Evolutionary conservation across 2,888 invertebrate genomes (phyloP).

Genomic region (Caenorhabditis becei): DNA sequence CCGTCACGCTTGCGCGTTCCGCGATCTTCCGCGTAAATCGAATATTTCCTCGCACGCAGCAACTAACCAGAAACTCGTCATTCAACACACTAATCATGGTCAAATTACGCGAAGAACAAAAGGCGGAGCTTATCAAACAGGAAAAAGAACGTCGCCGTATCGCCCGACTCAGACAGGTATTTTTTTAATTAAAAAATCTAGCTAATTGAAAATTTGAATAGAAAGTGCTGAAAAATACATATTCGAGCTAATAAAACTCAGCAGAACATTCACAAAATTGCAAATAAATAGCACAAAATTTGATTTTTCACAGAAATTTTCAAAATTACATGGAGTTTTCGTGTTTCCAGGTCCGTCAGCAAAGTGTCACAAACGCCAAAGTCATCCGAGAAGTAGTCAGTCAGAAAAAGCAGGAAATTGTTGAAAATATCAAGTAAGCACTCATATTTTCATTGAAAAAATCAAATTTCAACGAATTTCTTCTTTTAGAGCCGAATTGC

Average conservation of each 20-base stretch:
- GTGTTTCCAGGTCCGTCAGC: constrained; percentile 53
- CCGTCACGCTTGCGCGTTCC: neutral
- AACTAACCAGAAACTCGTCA: constrained; percentile 5
- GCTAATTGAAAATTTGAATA: too few species aligned
- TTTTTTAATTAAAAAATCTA: constrained; percentile 12
- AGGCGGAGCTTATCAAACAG: constrained; percentile 50
- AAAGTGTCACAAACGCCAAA: constrained; percentile 32
- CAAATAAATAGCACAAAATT: too few species aligned
- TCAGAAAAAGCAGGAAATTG: constrained; percentile 35
- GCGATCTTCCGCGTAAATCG: constrained; percentile 3
- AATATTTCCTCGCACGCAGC: neutral
- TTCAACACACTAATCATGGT: constrained; percentile 16
- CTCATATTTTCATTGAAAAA: neutral
- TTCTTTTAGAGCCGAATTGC: constrained; percentile 29
- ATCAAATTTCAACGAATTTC: neutral
- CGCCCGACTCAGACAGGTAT: constrained; percentile 62
- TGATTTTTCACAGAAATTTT: too few species aligned
- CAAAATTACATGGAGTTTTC: too few species aligned
- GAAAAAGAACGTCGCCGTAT: constrained; percentile 62
- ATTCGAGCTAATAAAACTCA: too few species aligned
- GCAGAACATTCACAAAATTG: too few species aligned
- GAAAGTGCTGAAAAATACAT: neutral
- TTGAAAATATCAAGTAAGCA: constrained; percentile 37
- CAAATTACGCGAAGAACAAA: constrained; percentile 57
- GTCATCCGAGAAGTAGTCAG: constrained; percentile 44